Percentiles rank a stretch among this genome's conserved stretches.
Conservation (phyloP, 2,797 vertebrate genomes). For the Aplochiton taeniatus region DNA sequence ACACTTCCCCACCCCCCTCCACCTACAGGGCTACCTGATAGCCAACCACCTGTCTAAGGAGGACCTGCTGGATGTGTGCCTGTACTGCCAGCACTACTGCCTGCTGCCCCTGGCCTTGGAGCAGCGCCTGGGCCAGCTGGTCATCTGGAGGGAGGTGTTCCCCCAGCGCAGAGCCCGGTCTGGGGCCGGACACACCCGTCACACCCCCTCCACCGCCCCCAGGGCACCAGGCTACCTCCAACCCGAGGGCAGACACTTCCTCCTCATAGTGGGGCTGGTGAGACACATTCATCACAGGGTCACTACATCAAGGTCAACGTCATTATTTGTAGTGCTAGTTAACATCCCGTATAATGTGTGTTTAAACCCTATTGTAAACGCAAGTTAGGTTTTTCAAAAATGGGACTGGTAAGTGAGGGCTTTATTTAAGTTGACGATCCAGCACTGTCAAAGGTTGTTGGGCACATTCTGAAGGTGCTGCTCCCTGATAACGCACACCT, state of each 20-base stretch:
- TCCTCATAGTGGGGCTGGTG: constrained; percentile 94
- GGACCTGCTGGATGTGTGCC: constrained; percentile 86
- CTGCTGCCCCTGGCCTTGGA: constrained; percentile 86
- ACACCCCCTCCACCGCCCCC: not conserved
- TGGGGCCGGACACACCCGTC: constrained; percentile 56
- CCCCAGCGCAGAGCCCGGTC: constrained; percentile 72
- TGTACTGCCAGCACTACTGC: constrained; percentile 91
- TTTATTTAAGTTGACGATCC: too few species aligned
- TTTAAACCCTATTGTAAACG: too few species aligned
- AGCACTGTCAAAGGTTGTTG: too few species aligned
- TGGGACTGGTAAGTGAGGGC: too few species aligned
- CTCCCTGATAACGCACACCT: too few species aligned
- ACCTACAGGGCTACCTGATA: constrained; percentile 88
- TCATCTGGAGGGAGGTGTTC: constrained; percentile 96
- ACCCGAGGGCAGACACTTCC: constrained; percentile 85
- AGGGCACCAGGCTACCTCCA: constrained; percentile 49
- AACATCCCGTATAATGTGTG: too few species aligned
- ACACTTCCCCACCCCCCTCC: constrained; percentile 14
- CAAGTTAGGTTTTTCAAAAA: too few species aligned
- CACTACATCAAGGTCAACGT: not conserved
- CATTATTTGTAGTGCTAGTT: not conserved
- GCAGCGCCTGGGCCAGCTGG: constrained; percentile 86
- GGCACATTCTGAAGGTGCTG: too few species aligned
- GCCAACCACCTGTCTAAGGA: constrained; percentile 92
- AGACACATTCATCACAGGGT: constrained; percentile 40